Conservation (phyloP, 2,113 vertebrate genomes). For the Seriola dumerili region DNA sequence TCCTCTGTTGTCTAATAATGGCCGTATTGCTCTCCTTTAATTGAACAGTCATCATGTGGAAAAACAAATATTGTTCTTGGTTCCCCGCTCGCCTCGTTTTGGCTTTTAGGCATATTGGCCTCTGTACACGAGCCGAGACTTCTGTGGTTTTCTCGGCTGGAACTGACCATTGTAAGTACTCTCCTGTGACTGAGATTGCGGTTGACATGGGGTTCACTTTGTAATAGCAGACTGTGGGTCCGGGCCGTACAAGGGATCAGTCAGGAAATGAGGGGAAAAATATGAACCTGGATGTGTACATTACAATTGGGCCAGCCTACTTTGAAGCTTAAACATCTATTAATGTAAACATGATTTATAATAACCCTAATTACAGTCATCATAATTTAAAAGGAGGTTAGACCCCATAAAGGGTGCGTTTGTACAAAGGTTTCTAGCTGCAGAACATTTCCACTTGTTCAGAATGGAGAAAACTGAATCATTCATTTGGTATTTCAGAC, state of each 20-base stretch:
- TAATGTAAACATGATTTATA: conserved; percentile 65
- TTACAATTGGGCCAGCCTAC: conserved; percentile 31
- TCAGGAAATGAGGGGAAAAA: conserved; percentile 51
- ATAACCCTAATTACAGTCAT: conserved; percentile 48
- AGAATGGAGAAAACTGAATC: conserved; percentile 35
- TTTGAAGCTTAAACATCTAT: conserved; percentile 50
- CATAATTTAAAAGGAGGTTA: conserved; percentile 37
- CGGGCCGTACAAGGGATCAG: conserved; percentile 58
- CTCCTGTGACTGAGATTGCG: conserved; percentile 73
- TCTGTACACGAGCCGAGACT: conserved; percentile 52
- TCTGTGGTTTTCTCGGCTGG: conserved; percentile 71
- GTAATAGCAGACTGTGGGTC: conserved; percentile 56
- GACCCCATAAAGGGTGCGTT: conserved; percentile 26
- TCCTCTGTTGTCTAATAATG: conserved; percentile 76
- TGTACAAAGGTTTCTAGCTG: conserved; percentile 15
- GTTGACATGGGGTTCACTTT: conserved; percentile 72
- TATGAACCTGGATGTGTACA: conserved; percentile 47
- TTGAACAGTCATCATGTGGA: conserved; percentile 79
- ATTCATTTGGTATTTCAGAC: conserved; percentile 24
- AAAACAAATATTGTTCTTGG: conserved; percentile 84
- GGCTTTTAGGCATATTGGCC: conserved; percentile 42
- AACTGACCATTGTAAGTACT: conserved; percentile 64
- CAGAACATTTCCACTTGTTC: conserved; percentile 46
- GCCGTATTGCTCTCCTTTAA: conserved; percentile 74
- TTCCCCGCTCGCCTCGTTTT: conserved; percentile 64